Conservation (phyloP, 2,113 vertebrate genomes). For the Ceyx melanurus region DNA sequence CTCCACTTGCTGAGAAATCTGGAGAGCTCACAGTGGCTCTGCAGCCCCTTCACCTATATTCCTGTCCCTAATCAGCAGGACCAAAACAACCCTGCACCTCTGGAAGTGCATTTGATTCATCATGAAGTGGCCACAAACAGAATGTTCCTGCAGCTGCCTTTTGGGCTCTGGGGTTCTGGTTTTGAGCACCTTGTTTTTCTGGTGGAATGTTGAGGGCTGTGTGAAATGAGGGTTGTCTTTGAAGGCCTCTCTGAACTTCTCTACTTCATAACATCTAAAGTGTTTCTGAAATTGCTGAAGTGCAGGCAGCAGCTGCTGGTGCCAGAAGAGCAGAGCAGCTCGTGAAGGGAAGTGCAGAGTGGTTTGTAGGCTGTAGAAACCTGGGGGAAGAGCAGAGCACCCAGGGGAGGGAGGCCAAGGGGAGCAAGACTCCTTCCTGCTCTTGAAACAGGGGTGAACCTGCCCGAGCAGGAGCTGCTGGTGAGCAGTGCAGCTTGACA, state of each 20-base stretch:
- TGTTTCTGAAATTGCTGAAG: conserved; percentile 49
- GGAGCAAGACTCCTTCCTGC: not conserved
- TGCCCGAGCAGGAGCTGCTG: not conserved
- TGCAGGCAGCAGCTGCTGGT: conserved; percentile 29
- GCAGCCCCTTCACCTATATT: not conserved
- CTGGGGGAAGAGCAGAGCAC: not conserved
- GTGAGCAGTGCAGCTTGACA: conserved; percentile 3
- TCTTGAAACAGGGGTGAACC: not conserved
- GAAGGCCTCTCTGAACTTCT: conserved; percentile 3
- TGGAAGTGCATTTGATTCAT: not conserved
- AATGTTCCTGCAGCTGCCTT: not conserved
- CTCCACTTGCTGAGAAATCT: not conserved
- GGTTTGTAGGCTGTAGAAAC: not conserved
- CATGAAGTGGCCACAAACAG: not conserved
- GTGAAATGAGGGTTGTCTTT: not conserved
- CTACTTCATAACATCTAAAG: conserved; percentile 22
- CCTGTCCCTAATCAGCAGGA: not conserved
- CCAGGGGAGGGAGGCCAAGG: not conserved
- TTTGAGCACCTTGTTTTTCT: not conserved
- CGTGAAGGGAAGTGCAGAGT: not conserved
- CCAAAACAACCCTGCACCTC: not conserved
- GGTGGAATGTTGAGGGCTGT: not conserved
- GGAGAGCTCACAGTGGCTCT: not conserved
- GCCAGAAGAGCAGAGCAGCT: conserved; percentile 32
- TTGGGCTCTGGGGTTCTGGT: not conserved